Conservation (phyloP, 2,113 vertebrate genomes). For the Australoheros scitulus region DNA sequence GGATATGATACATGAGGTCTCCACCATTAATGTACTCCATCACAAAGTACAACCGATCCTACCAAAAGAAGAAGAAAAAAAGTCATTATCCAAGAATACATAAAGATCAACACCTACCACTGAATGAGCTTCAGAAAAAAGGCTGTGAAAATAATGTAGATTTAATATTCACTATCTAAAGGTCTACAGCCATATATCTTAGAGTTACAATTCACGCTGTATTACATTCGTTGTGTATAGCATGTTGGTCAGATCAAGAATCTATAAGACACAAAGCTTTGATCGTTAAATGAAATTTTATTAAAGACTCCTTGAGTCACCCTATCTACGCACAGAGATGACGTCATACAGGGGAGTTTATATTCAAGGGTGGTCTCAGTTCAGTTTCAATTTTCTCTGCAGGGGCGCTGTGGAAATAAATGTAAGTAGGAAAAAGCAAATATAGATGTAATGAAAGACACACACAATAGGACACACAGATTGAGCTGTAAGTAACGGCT, state of each 20-base stretch:
- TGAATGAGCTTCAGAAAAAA: background rate
- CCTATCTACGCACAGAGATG: slow-evolving; percentile 17
- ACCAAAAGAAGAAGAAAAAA: background rate
- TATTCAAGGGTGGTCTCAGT: slow-evolving; percentile 37
- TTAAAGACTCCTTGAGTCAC: slow-evolving; percentile 37
- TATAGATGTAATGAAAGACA: slow-evolving; percentile 4
- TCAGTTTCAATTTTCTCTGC: slow-evolving; percentile 46
- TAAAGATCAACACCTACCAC: background rate
- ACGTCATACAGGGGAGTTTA: slow-evolving; percentile 36
- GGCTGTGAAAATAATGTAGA: background rate
- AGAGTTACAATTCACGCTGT: background rate
- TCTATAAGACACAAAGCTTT: slow-evolving; percentile 1
- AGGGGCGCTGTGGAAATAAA: slow-evolving; percentile 4
- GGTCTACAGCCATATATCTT: background rate
- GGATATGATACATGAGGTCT: slow-evolving; percentile 99
- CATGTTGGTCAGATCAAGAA: background rate
- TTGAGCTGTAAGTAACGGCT: background rate
- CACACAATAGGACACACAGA: background rate
- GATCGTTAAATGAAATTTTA: slow-evolving; percentile 22
- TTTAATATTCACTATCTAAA: background rate
- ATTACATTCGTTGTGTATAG: background rate
- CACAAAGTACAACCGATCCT: slow-evolving; percentile 98
- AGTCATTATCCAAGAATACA: background rate
- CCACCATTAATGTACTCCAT: slow-evolving; percentile 99
- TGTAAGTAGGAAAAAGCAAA: background rate